A percentile compares a stretch with the other conserved stretches of the same genome.
Conservation (phyloP, 2,888 invertebrate genomes). For the Archaeoteleia sp. region DNA sequence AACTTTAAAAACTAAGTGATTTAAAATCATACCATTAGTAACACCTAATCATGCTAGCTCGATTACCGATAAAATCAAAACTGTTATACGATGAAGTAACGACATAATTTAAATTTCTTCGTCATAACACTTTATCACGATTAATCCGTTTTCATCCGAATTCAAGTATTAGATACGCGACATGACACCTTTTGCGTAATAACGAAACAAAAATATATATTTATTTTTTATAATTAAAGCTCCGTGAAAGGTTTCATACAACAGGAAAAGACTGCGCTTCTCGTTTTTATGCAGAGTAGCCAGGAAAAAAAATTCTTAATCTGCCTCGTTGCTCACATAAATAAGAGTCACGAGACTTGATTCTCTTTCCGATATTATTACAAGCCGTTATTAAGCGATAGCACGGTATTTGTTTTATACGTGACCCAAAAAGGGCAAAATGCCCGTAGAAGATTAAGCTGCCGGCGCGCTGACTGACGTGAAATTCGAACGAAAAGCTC, state of each 20-base stretch:
- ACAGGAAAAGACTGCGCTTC: constrained; percentile 17
- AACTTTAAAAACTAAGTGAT: too few relatives aligned
- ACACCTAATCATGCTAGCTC: too few relatives aligned
- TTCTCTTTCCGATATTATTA: constrained; percentile 58
- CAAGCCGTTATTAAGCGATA: constrained; percentile 67
- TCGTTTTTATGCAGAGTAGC: constrained; percentile 11
- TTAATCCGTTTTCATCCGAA: too few relatives aligned
- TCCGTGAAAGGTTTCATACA: constrained; percentile 12
- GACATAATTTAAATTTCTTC: too few relatives aligned
- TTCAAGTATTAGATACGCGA: too few relatives aligned
- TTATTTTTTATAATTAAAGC: constrained; percentile 18
- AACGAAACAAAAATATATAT: constrained; percentile 18
- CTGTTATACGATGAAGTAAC: too few relatives aligned
- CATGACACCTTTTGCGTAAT: too few relatives aligned
- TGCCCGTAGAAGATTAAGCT: constrained; percentile 63
- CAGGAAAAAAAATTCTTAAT: constrained; percentile 57
- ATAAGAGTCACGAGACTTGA: constrained; percentile 57
- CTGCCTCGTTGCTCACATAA: constrained; percentile 57
- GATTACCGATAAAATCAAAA: too few relatives aligned
- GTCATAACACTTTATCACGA: too few relatives aligned
- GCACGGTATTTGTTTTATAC: constrained; percentile 65
- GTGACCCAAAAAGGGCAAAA: constrained; percentile 62
- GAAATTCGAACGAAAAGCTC: constrained; percentile 70
- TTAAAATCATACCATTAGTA: too few relatives aligned
- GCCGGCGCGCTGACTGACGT: constrained; percentile 65